These are phyloP conservation scores for Asobara japonica DNA, from an alignment of 1,140 invertebrate genomes.

Conservation along the genomic window DNA sequence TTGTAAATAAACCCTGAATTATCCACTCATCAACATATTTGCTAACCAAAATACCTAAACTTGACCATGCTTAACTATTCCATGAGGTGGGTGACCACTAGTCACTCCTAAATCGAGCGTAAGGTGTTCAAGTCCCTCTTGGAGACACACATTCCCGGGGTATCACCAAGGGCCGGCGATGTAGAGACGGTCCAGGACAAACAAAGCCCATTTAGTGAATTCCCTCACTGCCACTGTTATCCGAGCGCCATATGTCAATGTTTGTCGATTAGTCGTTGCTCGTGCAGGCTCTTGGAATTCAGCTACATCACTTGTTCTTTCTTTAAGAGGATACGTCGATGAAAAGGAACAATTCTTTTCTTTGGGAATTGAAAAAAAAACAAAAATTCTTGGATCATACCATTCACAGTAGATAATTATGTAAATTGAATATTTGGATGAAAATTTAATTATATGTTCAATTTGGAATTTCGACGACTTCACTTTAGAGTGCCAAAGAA, in stretches of 20 bases:
- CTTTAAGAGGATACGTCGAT: too few relatives aligned
- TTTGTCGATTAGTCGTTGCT: conserved; percentile 53
- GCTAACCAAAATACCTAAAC: not conserved
- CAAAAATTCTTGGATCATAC: too few relatives aligned
- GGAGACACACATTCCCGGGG: not conserved
- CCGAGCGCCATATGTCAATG: conserved; percentile 47
- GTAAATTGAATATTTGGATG: too few relatives aligned
- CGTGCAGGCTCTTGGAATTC: not conserved
- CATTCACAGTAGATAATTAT: too few relatives aligned
- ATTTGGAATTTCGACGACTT: too few relatives aligned
- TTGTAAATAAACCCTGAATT: too few relatives aligned
- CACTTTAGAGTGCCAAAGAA: too few relatives aligned
- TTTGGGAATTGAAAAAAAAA: too few relatives aligned
- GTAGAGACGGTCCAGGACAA: conserved; percentile 38
- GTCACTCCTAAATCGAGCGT: not conserved
- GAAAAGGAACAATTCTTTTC: too few relatives aligned
- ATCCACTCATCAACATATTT: not conserved
- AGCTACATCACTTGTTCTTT: not conserved
- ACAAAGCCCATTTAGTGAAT: conserved; percentile 50
- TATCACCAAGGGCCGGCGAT: not conserved
- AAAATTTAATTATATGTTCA: too few relatives aligned
- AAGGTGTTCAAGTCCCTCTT: conserved; percentile 1
- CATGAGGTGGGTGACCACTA: not conserved
- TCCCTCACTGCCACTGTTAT: conserved; percentile 36
- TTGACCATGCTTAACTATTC: not conserved